phyloP scores from a whole-genome alignment of 2,113 vertebrate genomes.

The Cinclus cinclus region DNA sequence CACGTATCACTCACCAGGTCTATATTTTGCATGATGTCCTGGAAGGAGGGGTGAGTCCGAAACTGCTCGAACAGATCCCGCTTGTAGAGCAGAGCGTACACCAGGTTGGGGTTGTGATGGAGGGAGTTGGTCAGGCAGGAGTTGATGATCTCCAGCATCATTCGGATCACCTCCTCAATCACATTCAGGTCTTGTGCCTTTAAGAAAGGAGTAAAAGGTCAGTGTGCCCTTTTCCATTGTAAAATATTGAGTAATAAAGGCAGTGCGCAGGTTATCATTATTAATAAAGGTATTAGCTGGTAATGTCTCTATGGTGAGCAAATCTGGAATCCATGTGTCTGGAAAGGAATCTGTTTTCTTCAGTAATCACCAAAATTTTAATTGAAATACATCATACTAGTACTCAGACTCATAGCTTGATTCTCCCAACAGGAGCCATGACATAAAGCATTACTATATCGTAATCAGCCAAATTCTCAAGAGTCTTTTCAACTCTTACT shows the following conservation, averaged over 20 bases:
- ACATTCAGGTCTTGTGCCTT: conserved; percentile 96
- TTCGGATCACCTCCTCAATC: conserved; percentile 98
- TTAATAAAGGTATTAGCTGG: not conserved
- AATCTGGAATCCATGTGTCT: not conserved
- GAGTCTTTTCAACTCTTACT: not conserved
- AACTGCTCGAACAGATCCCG: conserved; percentile 98
- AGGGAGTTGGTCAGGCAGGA: conserved; percentile 94
- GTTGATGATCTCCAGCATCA: conserved; percentile 99
- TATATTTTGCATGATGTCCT: conserved; percentile 98
- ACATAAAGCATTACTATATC: not conserved
- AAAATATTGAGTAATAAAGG: not conserved
- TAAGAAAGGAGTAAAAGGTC: conserved; percentile 15
- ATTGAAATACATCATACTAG: not conserved
- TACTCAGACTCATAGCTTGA: not conserved
- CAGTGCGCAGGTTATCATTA: not conserved
- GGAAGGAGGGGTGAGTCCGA: conserved; percentile 93
- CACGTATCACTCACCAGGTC: conserved; percentile 83
- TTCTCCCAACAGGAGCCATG: not conserved
- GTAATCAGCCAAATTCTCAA: not conserved
- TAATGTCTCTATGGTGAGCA: not conserved
- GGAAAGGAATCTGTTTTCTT: not conserved
- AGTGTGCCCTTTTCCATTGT: not conserved
- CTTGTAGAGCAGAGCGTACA: conserved; percentile 95
- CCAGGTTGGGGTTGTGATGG: conserved; percentile 96
- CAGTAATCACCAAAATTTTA: not conserved